Evolutionary conservation across 2,797 vertebrate genomes (phyloP), one percentile per base, ranked within the genome.

Genomic region (Apodemus agrarius): DNA sequence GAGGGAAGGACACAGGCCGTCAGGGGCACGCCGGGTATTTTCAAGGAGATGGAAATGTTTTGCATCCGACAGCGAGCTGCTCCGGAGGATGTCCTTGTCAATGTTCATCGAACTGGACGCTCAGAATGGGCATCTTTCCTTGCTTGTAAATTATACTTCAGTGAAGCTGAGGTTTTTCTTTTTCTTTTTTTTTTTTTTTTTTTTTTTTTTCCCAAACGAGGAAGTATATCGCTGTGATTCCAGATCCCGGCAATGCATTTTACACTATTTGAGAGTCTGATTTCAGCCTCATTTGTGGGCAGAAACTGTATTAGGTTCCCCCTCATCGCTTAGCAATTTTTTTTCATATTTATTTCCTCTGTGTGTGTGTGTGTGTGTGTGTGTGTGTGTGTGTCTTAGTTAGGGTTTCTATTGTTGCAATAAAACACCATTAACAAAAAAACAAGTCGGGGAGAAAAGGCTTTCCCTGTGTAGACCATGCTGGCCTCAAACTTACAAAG

Each of bases 251-350:
- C 22, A 65, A 37, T 16, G 54, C 46, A 89, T 87, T 49, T 81
- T 43, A 29, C 0, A 37, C 54, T 65, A 74, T 85, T 63, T 63
- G 14, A 84, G 52, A 49, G 46, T 95, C 95, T 93, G 85, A 90
- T 90, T 95, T 96, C 85, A 89, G 72, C 72, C 52, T 88, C 81
- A 54, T 84, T 61, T 54, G 54, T 61, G 90, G 14, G 65, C 87
- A 93, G 90, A 95, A 87, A 88, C 46, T 59, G 4, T 65, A 43
- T 67, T 6, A 40, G 75, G 46, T 72, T 91, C 63, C 22, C 17
- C 22, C 54, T 54, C 26, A 57, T 22, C 84, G 75, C 52, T 29
- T 26, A 37, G 49, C 31, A 90, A 63, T 40, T 78, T 59, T 88
- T 65, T 31, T 61, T 85, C 49, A 75, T 75, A 14, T 34, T 79